A percentile compares a stretch with the other conserved stretches of the same genome.
These are phyloP conservation scores for Oreotrochilus melanogaster DNA, from an alignment of 2,113 vertebrate species.

Conservation along the genomic window DNA sequence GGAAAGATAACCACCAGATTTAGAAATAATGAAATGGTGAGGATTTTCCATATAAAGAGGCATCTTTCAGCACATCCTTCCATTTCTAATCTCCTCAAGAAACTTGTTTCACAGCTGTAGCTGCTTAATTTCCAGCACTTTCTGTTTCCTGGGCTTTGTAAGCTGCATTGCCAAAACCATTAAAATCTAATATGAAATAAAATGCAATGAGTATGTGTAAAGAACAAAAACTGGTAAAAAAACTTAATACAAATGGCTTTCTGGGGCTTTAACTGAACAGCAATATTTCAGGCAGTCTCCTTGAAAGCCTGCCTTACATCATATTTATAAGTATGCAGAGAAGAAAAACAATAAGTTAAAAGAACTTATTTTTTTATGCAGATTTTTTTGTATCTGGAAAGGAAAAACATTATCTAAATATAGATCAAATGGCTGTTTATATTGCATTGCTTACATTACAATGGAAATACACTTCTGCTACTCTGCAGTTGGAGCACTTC, in stretches of 20 bases:
- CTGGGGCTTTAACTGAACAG: not conserved
- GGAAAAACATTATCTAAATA: not conserved
- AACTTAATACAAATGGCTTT: not conserved
- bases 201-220: not conserved
- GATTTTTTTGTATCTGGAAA: not conserved
- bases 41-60: not conserved
- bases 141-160: not conserved
- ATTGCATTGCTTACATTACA: not conserved
- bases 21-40: not conserved
- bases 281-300: not conserved
- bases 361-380: not conserved
- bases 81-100: not conserved
- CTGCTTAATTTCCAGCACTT: conserved; percentile 25
- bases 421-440: not conserved
- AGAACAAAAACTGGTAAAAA: not conserved
- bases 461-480: not conserved
- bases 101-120: not conserved
- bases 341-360: conserved; percentile 14
- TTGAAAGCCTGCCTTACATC: not conserved
- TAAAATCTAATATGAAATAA: not conserved
- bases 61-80: not conserved
- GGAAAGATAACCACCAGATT: not conserved
- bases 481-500: not conserved
- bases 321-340: not conserved
- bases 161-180: not conserved